Base-by-base conservation (phyloP, 2,113 vertebrate species). In the Cyprinodon variegatus region DNA sequence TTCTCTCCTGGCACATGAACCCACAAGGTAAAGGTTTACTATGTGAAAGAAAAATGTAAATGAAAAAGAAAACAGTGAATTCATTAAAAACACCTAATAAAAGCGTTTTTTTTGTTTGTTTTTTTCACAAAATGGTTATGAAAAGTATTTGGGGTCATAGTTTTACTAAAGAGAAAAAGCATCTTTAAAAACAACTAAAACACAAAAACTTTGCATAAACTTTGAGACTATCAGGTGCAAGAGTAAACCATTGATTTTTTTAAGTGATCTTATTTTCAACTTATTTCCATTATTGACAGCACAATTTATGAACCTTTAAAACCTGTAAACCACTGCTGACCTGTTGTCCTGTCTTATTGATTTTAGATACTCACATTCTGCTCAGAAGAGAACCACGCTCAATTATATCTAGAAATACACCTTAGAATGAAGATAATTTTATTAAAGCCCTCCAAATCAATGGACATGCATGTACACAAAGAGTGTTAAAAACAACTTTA, bases 261-360 rank as follows among this genome's bases (percentile, higher is more conserved):
- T 11, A 48, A 50, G 41, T 78, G 80, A 83, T 85, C 72, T 76
- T 50, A 43, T 68, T 70, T 85, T 81, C 65, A 80, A 74, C 61
- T 78, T 3, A 80, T 91, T 85, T 76, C 78, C 76, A 77, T 80
- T 65, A 74, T 4, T 78, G 81, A 83, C 81, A 81, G 37, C 39
- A 61, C 10, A 77, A 72, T 45, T 88, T 78, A 75, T 67, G 72
- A 74, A 75, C 76, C 68, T 76, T 61, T 80, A 70, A 77, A 71
- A 74, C 80, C 78, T 85, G 65, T 71, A 74, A 82, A 78, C 76
- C 71, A 6, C n/a, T 78, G 64, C 64, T 68, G 50, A 69, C 77
- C 65, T 70, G 39, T 79, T 70, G 70, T 53, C 59, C 65, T 62
- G 69, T 48, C 72, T 78, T 78, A 76, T 91, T 70, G 74, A 91